These are phyloP conservation scores for Zaprionus kolodkinae DNA, from an alignment of 1,140 invertebrate genomes.

Conservation along the genomic window DNA sequence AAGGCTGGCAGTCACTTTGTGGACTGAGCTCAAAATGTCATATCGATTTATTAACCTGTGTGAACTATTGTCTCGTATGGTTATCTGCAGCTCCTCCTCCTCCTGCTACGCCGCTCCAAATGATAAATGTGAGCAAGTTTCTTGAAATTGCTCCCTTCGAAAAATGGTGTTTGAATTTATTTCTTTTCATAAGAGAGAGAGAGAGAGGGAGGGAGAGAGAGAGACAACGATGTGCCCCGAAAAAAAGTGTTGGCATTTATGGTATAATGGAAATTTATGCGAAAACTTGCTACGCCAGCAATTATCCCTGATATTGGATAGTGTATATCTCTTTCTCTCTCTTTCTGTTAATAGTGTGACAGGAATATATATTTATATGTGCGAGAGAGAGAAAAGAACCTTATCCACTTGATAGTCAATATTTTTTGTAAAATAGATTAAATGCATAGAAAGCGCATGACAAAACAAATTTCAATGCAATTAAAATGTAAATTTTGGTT, in stretches of 20 bases:
- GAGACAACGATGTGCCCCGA: background rate
- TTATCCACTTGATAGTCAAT: conserved; percentile 73
- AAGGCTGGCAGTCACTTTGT: background rate
- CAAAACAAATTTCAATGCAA: conserved; percentile 76
- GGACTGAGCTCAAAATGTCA: conserved; percentile 66
- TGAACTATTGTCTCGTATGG: conserved; percentile 72
- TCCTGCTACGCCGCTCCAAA: conserved; percentile 13
- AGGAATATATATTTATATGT: background rate
- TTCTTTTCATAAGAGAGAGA: conserved; percentile 41
- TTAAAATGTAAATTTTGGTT: conserved; percentile 78
- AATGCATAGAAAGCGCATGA: conserved; percentile 49
- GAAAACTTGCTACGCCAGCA: conserved; percentile 61
- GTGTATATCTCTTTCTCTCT: background rate
- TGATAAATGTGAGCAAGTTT: conserved; percentile 78
- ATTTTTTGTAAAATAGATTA: conserved; percentile 75
- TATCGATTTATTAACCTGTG: conserved; percentile 83
- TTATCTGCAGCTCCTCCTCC: background rate
- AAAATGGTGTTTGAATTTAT: conserved; percentile 75
- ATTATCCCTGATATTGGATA: conserved; percentile 68
- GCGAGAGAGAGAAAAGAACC: background rate
- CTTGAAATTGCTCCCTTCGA: conserved; percentile 71
- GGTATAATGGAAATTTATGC: conserved; percentile 77
- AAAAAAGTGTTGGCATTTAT: conserved; percentile 56
- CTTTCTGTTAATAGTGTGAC: background rate
- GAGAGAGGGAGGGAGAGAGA: background rate